Evolutionary conservation across 1,140 invertebrate genomes (phyloP), one percentile per base, ranked within the genome.

Genomic region (Magallana gigas): DNA sequence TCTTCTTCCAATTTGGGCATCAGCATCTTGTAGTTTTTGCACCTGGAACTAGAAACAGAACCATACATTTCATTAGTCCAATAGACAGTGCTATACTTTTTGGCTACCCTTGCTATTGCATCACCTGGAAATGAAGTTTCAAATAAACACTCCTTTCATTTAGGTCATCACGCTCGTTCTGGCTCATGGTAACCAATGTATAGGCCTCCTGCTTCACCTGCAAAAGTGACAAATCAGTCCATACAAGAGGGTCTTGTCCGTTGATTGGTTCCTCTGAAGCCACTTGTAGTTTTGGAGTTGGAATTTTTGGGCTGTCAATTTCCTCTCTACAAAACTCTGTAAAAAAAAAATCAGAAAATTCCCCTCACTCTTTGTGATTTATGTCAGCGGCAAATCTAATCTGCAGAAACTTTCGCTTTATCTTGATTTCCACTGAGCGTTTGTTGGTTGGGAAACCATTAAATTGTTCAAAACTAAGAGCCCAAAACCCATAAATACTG

Each of bases 381-480:
- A 71, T 0, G 68, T 71, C 68, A n/a, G 68, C 3, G 8, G 68
- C 18, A n/a, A 8, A 71, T 8, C 68, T 1, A 62, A 62, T 12
- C n/a, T n/a, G 60, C 11, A 1, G 60, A 81, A 29, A 57, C 48
- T 68, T 71, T n/a, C 68, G 36, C 29, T 56, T 84, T 56, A 68
- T 18, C 57, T 84, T 14, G 76, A 76, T 68, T 68, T 81, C 57
- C 80, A 62, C 14, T 16, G 12, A 16, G 57, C 7, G 6, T 11
- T 88, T 84, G 62, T 68, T 71, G 11, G 48, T 56, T 23, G 9
- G 48, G 58, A 14, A 9, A 8, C 0, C 76, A 3, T 86, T 81
- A 29, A 80, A 86, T 16, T 71, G 57, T 59, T 81, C 85, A 86
- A 60, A 81, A 81, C 8, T 59, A 23, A 59, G 80, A 59, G 14